Conservation (phyloP, 2,797 vertebrate species). For the Platyrinchus mystaceus region DNA sequence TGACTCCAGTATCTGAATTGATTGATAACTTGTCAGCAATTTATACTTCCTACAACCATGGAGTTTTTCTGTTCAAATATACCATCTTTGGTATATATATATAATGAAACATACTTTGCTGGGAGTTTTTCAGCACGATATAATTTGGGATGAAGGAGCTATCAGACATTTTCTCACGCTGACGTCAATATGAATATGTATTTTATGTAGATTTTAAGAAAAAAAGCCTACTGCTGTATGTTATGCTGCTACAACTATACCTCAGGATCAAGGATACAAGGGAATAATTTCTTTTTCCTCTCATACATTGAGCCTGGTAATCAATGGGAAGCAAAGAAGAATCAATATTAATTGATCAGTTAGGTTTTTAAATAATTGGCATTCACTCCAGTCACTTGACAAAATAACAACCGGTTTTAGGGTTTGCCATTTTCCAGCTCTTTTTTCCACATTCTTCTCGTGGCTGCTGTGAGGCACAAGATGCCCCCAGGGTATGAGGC, state of each 20-base stretch:
- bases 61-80: background rate
- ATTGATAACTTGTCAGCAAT: background rate
- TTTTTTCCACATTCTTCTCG: background rate
- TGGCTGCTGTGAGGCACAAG: background rate
- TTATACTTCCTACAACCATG: background rate
- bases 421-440: conserved; percentile 36
- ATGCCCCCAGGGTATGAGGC: background rate
- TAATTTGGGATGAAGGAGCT: background rate
- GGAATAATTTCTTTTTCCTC: conserved; percentile 47
- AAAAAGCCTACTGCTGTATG: background rate
- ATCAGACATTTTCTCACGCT: background rate
- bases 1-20: background rate
- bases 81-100: background rate
- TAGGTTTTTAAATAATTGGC: conserved; percentile 72
- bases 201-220: conserved; percentile 34
- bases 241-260: background rate
- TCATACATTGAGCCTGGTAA: conserved; percentile 47
- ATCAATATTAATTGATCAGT: conserved; percentile 76
- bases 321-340: conserved; percentile 67
- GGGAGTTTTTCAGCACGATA: background rate
- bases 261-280: background rate
- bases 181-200: conserved; percentile 11
- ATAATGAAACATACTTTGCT: background rate
- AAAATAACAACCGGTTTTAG: conserved; percentile 52
- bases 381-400: conserved; percentile 52